These are phyloP conservation scores for Arremon aurantiirostris DNA, from an alignment of 2,797 vertebrate genomes.

Conservation along the genomic window DNA sequence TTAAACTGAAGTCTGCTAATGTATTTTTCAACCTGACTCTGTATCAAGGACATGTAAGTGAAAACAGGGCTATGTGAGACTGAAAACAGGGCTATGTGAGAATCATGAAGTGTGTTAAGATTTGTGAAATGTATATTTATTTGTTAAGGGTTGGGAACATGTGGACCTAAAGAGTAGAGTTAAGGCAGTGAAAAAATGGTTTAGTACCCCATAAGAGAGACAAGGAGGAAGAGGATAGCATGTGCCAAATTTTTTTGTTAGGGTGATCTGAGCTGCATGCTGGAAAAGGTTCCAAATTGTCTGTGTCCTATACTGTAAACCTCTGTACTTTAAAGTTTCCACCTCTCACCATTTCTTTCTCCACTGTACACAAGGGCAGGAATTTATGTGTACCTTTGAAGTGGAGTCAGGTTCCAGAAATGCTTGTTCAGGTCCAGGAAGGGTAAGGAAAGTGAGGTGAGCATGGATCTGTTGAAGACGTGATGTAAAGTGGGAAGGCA, in stretches of 20 bases:
- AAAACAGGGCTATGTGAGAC: background rate
- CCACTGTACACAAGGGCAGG: background rate
- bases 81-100: background rate
- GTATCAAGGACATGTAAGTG: background rate
- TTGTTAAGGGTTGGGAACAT: background rate
- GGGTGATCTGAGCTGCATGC: background rate
- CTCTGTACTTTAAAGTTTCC: background rate
- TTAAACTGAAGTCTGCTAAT: background rate
- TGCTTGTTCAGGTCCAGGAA: background rate
- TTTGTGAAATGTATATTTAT: background rate
- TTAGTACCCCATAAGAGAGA: background rate
- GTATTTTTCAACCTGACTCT: background rate
- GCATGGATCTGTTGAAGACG: background rate
- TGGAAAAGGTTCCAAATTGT: background rate
- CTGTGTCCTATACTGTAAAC: background rate
- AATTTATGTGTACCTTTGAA: background rate
- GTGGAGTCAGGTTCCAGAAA: background rate
- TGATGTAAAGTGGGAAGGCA: background rate
- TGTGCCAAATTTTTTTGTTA: background rate
- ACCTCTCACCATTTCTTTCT: background rate
- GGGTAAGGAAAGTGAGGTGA: background rate
- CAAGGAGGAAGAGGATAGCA: background rate
- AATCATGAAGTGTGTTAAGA: background rate
- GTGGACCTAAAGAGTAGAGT: background rate
- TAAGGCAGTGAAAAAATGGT: background rate